Evolutionary conservation across 2,888 invertebrate genomes (phyloP), one percentile per base, ranked within the genome.

Genomic region (Drosophila conformis): DNA sequence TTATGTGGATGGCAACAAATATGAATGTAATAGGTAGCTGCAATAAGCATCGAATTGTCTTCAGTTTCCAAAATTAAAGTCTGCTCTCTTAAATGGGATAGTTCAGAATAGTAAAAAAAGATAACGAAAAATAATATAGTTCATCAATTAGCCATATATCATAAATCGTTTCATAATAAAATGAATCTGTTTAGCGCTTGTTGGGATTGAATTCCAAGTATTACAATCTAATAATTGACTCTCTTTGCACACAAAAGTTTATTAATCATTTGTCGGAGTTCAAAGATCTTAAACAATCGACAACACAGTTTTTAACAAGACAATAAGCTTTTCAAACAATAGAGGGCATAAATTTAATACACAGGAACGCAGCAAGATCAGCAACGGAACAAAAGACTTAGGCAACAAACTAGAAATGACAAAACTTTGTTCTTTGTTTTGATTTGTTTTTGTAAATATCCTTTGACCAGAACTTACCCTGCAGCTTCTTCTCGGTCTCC

Each of bases 401-500:
- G 61, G 69, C 58, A 66, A 78, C 74, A 61, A 90, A 90, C 83
- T 70, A 60, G 66, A 51, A 49, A 27, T 18, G 52, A 29, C 21
- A 1, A 10, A 53, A 15, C 5, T 33, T 2, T 15, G 1, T 15
- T 27, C 10, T 29, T 6, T 51, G 29, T 25, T 4, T 21, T 25
- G 11, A 38, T 42, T 52, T 8, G 15, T 40, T 7, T 31, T 27
- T 48, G 31, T 33, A 21, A 35, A 46, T 33, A 52, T 49, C 64
- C 54, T 67, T 57, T 25, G 29, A 5, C 25, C 18, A 6, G 35
- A 21, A 93, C 95, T 95, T 96, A 98, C 98, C 98, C 96, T 97
- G 97, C 92, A 98, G 95, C 94, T 98, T 98, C 94, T 98, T 98
- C 94, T 98, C 98, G 78, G 98, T 97, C 94, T 98, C 98, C 97